Base-by-base conservation (phyloP, 2,113 vertebrate species). In the Suricata suricatta region DNA sequence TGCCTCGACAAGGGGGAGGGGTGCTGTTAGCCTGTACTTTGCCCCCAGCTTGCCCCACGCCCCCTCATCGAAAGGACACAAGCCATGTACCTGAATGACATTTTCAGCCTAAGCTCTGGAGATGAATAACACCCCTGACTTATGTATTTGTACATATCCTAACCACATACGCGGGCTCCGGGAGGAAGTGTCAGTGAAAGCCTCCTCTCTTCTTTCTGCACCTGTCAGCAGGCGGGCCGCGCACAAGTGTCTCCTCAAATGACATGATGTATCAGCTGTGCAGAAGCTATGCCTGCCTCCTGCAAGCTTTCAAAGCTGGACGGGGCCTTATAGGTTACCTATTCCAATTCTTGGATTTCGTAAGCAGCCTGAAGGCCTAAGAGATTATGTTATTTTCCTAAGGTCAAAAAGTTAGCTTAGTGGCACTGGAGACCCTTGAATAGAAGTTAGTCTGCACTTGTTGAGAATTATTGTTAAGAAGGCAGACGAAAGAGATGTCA, bases 51-150 rank as follows among this genome's bases (percentile, higher is more conserved):
- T 23, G 7, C 7, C 57, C 57, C 57, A 19, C 21, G 2, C 21
- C 9, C 21, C 57, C 57, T 60, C 21, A 23, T 9, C 7, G 17
- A 92, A 94, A 83, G 63, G 19, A 97, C 88, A 84, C 33, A 81
- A 41, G 68, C 23, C 19, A 35, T 0, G 0, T 17, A 41, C 8
- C 17, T 44, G 44, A 79, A 23, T 66, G 47, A 66, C 33, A 79
- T 23, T 25, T 50, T 41, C 71, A 57, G 4, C 35, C 63, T n/a
- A 8, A 44, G 25, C 7, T 5, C 29, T 69, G 41, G 44, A 71
- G 69, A 54, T 1, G 23, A 47, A n/a, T 3, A 60, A 17, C 64
- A 79, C 5, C 23, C 7, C 19, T 35, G 6, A 23, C 4, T n/a
- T 16, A n/a, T 2, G 9, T 11, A 19, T 21, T 14, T 21, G 25